Base-by-base conservation (phyloP, 2,113 vertebrate genomes). In the Odontesthes bonariensis region DNA sequence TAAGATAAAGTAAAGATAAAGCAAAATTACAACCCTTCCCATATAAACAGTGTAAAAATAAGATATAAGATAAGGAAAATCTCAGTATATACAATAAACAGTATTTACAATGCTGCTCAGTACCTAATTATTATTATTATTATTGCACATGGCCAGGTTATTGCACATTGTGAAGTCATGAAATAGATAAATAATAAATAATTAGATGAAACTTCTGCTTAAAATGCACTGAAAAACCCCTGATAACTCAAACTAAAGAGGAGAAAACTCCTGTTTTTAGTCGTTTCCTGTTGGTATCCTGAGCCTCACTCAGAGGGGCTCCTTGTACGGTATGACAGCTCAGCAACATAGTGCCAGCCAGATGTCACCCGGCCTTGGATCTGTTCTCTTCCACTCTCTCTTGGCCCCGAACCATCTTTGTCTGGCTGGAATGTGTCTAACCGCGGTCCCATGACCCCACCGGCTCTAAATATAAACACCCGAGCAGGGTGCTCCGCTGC, bases 381-480 rank as follows among this genome's bases (percentile, higher is more conserved):
- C 46, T 70, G 67, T 46, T 75, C 56, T 62, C 60, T 19, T 40
- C 46, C 46, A 40, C 35, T 65, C 62, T 65, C 73, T n/a, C n/a
- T n/a, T 75, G 71, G 57, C 74, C 65, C 32, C 60, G 53, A 8
- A n/a, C 77, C 86, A 86, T 91, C 88, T 89, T 90, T 90, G 86
- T 91, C 74, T 75, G 70, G 10, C 23, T 64, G 88, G 80, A 74
- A 89, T 88, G 86, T 74, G 77, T 62, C 73, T 46, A 22, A 79
- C 74, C 55, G 57, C 56, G 12, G 69, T 86, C 86, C 47, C 80
- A 61, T 91, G 88, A 90, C 75, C 57, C 38, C 5, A 16, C 62
- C 64, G 14, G 63, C n/a, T 69, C 90, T 91, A 91, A 89, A 91
- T 85, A 88, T 90, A 90, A 59, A 70, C 35, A 22, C n/a, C 55